phyloP scores from a whole-genome alignment of 2,797 vertebrate genomes.

The Diglossa cyanea region DNA sequence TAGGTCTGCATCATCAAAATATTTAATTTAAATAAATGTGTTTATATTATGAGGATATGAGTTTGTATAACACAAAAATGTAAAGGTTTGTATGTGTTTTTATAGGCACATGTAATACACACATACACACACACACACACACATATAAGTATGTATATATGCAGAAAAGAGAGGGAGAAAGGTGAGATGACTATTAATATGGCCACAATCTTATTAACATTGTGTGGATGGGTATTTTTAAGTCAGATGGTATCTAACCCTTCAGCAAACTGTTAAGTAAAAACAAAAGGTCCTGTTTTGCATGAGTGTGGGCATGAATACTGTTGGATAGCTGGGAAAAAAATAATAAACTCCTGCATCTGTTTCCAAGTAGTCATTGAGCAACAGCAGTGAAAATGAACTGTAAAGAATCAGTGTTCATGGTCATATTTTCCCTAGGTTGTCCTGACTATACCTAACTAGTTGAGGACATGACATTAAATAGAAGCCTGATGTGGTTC shows the following conservation, averaged over 20 bases:
- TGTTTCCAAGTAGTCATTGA: background rate
- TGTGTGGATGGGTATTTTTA: background rate
- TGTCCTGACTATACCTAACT: background rate
- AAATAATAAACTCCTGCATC: background rate
- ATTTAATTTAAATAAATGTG: background rate
- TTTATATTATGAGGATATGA: background rate
- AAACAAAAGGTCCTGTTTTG: background rate
- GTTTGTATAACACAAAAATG: background rate
- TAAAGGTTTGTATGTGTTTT: background rate
- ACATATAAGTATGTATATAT: background rate
- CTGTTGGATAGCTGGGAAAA: background rate
- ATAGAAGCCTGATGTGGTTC: background rate
- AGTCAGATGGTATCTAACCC: background rate
- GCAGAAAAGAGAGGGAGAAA: background rate
- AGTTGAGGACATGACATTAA: background rate
- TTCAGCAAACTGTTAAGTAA: background rate
- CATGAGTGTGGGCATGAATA: background rate
- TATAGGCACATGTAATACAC: background rate
- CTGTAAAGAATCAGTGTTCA: background rate
- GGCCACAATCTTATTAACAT: background rate
- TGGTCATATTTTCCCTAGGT: background rate
- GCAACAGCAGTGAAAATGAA: background rate
- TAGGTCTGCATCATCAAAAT: background rate
- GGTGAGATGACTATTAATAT: background rate
- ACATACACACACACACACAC: accelerated